Conservation (phyloP, 2,797 vertebrate species). For the Anabas testudineus region DNA sequence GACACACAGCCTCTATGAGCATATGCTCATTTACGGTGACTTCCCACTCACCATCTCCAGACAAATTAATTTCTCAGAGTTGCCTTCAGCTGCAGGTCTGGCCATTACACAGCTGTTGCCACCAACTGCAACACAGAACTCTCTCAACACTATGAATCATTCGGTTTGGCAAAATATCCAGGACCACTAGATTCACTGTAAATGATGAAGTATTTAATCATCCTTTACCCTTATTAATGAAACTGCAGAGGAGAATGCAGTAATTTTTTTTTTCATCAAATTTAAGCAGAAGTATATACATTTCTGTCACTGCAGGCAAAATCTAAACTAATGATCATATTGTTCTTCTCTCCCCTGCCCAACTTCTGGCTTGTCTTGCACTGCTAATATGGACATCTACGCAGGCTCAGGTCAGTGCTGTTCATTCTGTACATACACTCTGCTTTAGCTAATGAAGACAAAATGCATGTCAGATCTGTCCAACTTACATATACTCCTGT, state of each 20-base stretch:
- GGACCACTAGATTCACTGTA: constrained; percentile 41
- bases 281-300: constrained; percentile 58
- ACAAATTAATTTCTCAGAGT: constrained; percentile 67
- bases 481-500: constrained; percentile 30
- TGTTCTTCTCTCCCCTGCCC: constrained; percentile 83
- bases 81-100: constrained; percentile 63
- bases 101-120: constrained; percentile 68
- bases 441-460: constrained; percentile 78
- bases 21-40: constrained; percentile 56
- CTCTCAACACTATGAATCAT: constrained; percentile 62
- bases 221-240: constrained; percentile 61
- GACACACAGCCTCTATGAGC: constrained; percentile 47
- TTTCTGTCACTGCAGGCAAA: constrained; percentile 70
- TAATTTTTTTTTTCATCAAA: constrained; percentile 39
- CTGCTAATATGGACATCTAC: constrained; percentile 96
- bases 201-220: constrained; percentile 69
- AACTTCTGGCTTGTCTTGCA: constrained; percentile 92
- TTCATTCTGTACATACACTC: constrained; percentile 87
- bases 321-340: constrained; percentile 90
- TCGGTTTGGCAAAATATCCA: constrained; percentile 60
- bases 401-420: constrained; percentile 98
- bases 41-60: constrained; percentile 58
- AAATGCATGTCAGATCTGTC: constrained; percentile 73
- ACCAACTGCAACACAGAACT: constrained; percentile 60
- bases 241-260: constrained; percentile 47